These are phyloP conservation scores for Falco columbarius DNA, from an alignment of 2,797 vertebrate species.

Conservation along the genomic window DNA sequence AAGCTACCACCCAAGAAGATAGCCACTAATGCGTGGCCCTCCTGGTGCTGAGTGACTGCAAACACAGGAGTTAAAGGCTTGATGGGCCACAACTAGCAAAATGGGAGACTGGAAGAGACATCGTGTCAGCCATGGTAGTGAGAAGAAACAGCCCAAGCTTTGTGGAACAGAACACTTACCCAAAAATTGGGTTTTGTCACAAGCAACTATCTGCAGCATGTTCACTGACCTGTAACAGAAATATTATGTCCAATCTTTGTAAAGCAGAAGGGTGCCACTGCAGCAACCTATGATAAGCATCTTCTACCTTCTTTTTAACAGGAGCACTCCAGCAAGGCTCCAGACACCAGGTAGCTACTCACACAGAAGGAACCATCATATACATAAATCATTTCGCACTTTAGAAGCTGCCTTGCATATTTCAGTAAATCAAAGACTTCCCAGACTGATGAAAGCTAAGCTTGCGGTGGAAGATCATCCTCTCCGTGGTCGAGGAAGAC, in stretches of 20 bases:
- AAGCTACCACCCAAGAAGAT: background rate
- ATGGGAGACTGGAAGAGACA: background rate
- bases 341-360: background rate
- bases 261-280: background rate
- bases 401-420: background rate
- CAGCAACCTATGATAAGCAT: background rate
- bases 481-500: background rate
- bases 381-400: background rate
- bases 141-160: background rate
- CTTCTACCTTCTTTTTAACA: background rate
- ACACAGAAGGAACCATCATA: background rate
- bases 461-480: background rate
- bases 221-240: background rate
- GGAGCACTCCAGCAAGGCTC: background rate
- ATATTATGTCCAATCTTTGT: background rate
- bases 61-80: background rate
- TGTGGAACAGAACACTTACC: background rate
- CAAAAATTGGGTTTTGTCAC: background rate
- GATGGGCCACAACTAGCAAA: background rate
- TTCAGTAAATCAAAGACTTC: conserved; percentile 16
- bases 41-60: background rate
- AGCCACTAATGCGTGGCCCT: background rate
- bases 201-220: background rate
- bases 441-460: background rate
- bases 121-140: rapidly evolving